Evolutionary conservation across 1,140 invertebrate genomes (phyloP).

Genomic region (Sminthurides bifidus): DNA sequence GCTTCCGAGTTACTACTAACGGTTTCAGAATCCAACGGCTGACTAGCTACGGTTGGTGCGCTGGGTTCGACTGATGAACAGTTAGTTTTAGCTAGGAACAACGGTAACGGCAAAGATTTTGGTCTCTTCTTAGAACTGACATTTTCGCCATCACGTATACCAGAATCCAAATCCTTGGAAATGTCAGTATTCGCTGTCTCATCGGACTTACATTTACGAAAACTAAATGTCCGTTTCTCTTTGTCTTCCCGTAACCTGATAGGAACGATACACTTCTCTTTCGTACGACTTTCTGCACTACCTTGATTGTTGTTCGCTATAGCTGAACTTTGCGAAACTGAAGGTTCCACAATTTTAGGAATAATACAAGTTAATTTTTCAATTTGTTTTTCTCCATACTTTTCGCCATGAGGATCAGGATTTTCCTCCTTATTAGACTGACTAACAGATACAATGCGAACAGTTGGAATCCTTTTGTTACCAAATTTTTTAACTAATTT

Average conservation of each 20-base stretch:
- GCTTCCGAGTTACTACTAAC: no score
- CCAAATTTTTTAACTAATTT: neutral
- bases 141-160: neutral
- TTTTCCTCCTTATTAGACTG: neutral
- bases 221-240: no score
- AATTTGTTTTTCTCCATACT: no score
- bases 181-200: neutral
- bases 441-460: neutral
- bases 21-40: no score
- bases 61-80: no score
- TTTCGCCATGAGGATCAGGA: neutral
- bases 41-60: no score
- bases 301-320: neutral
- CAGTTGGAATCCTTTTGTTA: neutral
- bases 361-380: no score
- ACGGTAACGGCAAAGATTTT: no score
- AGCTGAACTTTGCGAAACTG: neutral
- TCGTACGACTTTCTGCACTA: constrained; percentile 9
- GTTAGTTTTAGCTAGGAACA: no score
- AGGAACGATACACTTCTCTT: constrained; percentile 19
- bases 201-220: neutral
- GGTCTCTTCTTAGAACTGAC: neutral
- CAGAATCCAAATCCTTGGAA: neutral
- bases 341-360: neutral
- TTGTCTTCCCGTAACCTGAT: constrained; percentile 24